Percentiles rank a stretch among this genome's conserved stretches.
Evolutionary conservation across 2,113 vertebrate species (phyloP).

Genomic region (Centropus bengalensis): DNA sequence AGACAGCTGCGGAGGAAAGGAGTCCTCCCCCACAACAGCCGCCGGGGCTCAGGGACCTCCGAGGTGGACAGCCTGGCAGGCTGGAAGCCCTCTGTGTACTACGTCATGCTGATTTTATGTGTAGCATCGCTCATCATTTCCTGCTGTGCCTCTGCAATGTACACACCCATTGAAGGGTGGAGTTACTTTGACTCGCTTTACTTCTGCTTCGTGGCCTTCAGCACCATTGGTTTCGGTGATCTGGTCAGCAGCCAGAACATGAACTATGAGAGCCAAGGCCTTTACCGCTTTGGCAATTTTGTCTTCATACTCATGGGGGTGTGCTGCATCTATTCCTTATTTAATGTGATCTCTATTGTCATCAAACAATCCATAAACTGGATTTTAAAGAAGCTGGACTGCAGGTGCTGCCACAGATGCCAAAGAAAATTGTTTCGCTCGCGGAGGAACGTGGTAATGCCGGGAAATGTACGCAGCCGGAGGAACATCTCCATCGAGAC

Average conservation of each 20-base stretch:
- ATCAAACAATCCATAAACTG: constrained; percentile 98
- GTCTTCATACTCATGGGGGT: constrained; percentile 94
- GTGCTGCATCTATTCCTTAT: constrained; percentile 97
- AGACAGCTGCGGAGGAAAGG: constrained; percentile 82
- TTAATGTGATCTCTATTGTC: constrained; percentile 96
- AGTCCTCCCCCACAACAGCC: constrained; percentile 69
- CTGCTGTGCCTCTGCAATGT: constrained; percentile 94
- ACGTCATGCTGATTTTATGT: constrained; percentile 93
- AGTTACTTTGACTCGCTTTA: constrained; percentile 95
- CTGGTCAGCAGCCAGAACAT: constrained; percentile 93
- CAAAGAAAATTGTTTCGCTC: constrained; percentile 78
- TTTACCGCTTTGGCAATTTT: constrained; percentile 92
- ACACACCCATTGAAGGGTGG: constrained; percentile 91
- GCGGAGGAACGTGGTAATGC: constrained; percentile 87
- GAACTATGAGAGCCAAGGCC: constrained; percentile 82
- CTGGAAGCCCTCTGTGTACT: constrained; percentile 98
- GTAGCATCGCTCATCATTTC: constrained; percentile 88
- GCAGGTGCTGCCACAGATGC: constrained; percentile 80
- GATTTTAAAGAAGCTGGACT: constrained; percentile 86
- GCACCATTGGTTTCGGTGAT: constrained; percentile 97
- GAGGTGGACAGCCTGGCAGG: constrained; percentile 76
- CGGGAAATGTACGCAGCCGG: constrained; percentile 77
- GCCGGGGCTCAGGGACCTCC: background rate
- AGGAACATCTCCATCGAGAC: constrained; percentile 91
- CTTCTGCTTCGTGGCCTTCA: constrained; percentile 98